Conservation (phyloP, 2,113 vertebrate species). For the Sander vitreus region DNA sequence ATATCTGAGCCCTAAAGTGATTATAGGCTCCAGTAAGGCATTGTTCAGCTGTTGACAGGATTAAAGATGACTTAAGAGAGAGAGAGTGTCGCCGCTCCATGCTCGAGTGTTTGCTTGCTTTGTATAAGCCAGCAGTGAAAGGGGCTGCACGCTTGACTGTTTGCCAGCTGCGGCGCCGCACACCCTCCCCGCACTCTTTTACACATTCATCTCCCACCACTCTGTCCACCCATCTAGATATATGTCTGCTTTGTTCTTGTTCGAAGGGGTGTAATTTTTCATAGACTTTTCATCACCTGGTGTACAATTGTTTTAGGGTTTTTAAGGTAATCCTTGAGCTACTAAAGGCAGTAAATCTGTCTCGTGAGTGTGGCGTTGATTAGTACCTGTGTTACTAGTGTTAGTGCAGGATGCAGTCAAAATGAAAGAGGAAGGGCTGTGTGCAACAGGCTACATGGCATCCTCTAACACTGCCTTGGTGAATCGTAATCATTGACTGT, state of each 20-base stretch:
- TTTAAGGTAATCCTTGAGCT: constrained; percentile 54
- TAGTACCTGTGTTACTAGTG: constrained; percentile 22
- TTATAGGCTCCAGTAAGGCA: constrained; percentile 76
- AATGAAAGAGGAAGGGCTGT: background rate
- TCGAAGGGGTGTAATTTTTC: constrained; percentile 29
- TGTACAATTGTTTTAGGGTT: constrained; percentile 41
- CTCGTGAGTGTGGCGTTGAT: constrained; percentile 37
- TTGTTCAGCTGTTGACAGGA: constrained; percentile 80
- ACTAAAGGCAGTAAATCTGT: constrained; percentile 39
- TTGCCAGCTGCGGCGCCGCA: constrained; percentile 60
- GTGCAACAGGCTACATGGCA: background rate
- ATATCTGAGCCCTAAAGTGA: constrained; percentile 79
- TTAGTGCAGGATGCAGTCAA: background rate
- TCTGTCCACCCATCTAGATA: constrained; percentile 43
- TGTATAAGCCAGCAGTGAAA: constrained; percentile 63
- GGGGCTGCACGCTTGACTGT: constrained; percentile 60
- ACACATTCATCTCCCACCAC: constrained; percentile 55
- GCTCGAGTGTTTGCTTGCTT: constrained; percentile 68
- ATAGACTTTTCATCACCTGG: constrained; percentile 34
- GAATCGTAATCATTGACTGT: background rate
- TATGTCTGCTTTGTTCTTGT: constrained; percentile 43
- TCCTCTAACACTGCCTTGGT: background rate
- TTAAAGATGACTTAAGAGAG: constrained; percentile 72
- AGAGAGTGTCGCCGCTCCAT: constrained; percentile 31
- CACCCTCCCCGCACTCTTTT: constrained; percentile 49